Base-by-base conservation (phyloP, 1,140 invertebrate species). In the Gonatopus flavifemur region DNA sequence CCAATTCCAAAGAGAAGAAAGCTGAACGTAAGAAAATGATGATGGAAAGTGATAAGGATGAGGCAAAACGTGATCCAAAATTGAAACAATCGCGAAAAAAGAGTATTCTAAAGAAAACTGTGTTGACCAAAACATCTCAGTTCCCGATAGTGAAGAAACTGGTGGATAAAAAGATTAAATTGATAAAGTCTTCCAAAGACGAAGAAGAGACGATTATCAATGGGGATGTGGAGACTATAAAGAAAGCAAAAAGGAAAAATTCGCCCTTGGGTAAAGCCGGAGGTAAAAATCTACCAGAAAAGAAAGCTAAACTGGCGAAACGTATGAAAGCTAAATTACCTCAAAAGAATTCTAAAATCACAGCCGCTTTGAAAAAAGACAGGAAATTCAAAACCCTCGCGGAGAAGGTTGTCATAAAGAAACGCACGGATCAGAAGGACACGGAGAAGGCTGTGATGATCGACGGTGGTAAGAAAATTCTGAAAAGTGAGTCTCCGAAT, bases 161-260 rank as follows among this genome's bases (percentile, higher is more conserved):
- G 30, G 57, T 71, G 8, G 70, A 73, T 49, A 78, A 76, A 38
- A 77, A 77, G 61, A 59, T 72, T 45, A 78, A 76, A 31, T 66
- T 76, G 73, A 69, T 73, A 59, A 77, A 76, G 28, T 58, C 62
- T 16, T 39, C 64, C 6, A 66, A 57, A 28, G 59, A 55, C 15
- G 56, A 58, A 28, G 62, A 67, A 22, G n/a, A n/a, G n/a, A 36
- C 49, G 20, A 12, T 45, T 2, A 37, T 49, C 5, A 52, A 44
- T 5, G 62, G 66, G 1, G 66, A 66, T 8, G 62, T 67, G 4
- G 58, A 66, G 9, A 31, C 46, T 25, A 47, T 55, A 30, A 66
- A 66, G 25, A 55, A 50, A 28, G 33, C 42, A 15, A 70, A 61
- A 28, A 72, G 66, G 43, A 70, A 70, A 10, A 54, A 57, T 24